A percentile compares a stretch with the other conserved stretches of the same genome.
Evolutionary conservation across 1,140 invertebrate species (phyloP).

Genomic region (Cecropterus lyciades): DNA sequence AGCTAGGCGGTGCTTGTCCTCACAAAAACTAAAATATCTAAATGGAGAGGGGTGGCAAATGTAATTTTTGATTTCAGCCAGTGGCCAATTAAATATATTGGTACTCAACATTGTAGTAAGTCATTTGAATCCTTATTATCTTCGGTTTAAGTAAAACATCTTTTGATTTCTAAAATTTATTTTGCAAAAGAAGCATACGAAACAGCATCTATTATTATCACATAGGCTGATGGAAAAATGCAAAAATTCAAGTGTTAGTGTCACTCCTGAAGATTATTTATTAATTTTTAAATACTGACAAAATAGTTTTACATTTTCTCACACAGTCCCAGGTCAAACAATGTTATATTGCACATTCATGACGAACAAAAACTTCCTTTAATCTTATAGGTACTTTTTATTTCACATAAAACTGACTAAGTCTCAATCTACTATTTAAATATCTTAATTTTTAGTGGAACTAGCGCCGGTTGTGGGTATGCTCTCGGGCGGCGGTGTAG

Average conservation of each 20-base stretch:
- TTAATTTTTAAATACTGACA: conserved; percentile 32
- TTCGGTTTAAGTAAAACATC: conserved; percentile 39
- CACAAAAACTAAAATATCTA: conserved; percentile 55
- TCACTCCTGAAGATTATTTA: conserved; percentile 18
- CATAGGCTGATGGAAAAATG: conserved; percentile 30
- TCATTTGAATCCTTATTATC: conserved; percentile 67
- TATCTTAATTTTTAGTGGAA: conserved; percentile 68
- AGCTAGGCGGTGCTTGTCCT: conserved; percentile 60
- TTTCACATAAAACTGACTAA: conserved; percentile 74
- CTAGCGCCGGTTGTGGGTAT: conserved; percentile 51
- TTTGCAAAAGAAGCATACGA: conserved; percentile 55
- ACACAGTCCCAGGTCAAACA: conserved; percentile 38
- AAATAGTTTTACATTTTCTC: not conserved
- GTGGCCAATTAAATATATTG: conserved; percentile 84
- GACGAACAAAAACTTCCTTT: conserved; percentile 61
- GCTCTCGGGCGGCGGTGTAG: conserved; percentile 53
- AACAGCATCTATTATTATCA: conserved; percentile 32
- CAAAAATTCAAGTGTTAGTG: conserved; percentile 31
- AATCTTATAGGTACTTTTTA: conserved; percentile 75
- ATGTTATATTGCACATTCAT: conserved; percentile 41
- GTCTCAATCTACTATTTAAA: conserved; percentile 57
- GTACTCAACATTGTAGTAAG: conserved; percentile 73
- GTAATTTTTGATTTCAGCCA: conserved; percentile 81
- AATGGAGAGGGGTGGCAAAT: conserved; percentile 68
- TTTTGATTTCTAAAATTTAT: conserved; percentile 55